phyloP scores from a whole-genome alignment of 2,113 vertebrate species.

The Saguinus midas region DNA sequence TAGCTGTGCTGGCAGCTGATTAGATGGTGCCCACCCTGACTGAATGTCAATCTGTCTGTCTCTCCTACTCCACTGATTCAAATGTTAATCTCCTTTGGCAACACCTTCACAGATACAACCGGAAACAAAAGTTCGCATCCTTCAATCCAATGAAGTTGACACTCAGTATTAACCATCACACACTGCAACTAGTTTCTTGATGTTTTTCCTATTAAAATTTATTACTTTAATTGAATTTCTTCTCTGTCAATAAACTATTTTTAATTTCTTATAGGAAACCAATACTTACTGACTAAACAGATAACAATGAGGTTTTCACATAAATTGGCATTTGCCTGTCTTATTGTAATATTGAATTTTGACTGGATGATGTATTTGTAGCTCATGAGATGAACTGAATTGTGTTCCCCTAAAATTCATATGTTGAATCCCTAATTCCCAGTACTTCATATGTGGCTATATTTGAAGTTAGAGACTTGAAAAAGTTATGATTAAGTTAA shows the following conservation, averaged over 20 bases:
- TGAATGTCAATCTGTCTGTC: no score
- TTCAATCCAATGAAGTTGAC: no score
- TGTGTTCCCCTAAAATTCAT: background rate
- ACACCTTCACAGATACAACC: no score
- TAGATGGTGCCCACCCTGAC: no score
- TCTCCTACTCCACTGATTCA: no score
- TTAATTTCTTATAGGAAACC: background rate
- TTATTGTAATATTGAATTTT: background rate
- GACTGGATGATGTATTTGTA: background rate
- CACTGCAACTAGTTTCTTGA: background rate
- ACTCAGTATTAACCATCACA: no score
- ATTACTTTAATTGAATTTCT: background rate
- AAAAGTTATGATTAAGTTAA: background rate
- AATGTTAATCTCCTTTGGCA: no score
- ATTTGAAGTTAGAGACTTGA: background rate
- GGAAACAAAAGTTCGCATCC: no score
- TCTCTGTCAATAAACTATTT: background rate
- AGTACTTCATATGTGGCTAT: background rate
- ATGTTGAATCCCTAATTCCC: background rate
- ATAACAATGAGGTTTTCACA: background rate
- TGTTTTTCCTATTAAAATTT: background rate
- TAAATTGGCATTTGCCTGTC: background rate
- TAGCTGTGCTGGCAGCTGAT: no score
- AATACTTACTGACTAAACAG: background rate
- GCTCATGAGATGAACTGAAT: background rate